Evolutionary conservation across 2,797 vertebrate species (phyloP).

Genomic region (Holocentrus rufus): DNA sequence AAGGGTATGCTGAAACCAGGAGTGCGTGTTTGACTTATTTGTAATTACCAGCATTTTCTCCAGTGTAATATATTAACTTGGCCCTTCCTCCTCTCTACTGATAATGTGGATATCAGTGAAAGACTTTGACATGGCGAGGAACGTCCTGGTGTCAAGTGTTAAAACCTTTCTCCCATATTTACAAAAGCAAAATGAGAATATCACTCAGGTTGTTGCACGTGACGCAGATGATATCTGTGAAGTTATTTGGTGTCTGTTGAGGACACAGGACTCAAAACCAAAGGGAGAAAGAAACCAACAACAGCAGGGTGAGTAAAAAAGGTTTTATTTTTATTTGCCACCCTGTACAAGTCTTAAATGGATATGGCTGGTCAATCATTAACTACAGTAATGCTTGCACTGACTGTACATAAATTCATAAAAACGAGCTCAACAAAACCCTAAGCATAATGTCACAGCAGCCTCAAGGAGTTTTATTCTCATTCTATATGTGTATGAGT

Average conservation of each 20-base stretch:
- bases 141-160: neutral
- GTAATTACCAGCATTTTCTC: neutral
- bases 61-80: slow-evolving; percentile 65
- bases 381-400: slow-evolving; percentile 32
- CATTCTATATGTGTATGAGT: neutral
- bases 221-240: neutral
- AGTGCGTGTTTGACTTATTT: slow-evolving; percentile 19
- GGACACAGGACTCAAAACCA: neutral
- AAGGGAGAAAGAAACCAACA: neutral
- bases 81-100: slow-evolving; percentile 35
- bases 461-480: neutral
- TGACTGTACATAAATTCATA: neutral
- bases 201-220: neutral
- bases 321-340: neutral
- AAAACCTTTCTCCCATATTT: neutral
- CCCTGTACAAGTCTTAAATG: slow-evolving; percentile 18
- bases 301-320: slow-evolving; percentile 40
- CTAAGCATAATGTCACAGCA: neutral
- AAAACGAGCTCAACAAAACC: neutral
- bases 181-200: neutral
- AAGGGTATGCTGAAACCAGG: slow-evolving; percentile 65
- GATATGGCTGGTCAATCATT: slow-evolving; percentile 61
- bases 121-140: slow-evolving; percentile 32
- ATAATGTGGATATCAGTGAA: slow-evolving; percentile 27
- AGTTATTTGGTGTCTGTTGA: neutral